Evolutionary conservation across 2,888 invertebrate species (phyloP).

Genomic region (Cataglyphis cursor): DNA sequence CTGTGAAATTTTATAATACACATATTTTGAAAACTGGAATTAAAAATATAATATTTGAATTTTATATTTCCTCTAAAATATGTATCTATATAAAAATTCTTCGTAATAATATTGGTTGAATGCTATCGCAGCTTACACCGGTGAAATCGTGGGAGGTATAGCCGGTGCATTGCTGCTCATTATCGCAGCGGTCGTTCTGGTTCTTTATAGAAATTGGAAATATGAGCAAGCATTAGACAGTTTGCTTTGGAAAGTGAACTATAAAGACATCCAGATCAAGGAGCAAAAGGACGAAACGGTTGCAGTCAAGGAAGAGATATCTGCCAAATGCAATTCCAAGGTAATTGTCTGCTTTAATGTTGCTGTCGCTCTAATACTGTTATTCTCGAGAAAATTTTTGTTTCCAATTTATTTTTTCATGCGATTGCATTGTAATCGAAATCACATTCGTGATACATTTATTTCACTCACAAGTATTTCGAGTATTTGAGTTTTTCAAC

Average conservation of each 20-base stretch:
- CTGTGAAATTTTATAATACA: background rate
- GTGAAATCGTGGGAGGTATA: constrained; percentile 94
- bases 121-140: constrained; percentile 91
- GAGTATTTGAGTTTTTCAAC: background rate
- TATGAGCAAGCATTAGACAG: constrained; percentile 98
- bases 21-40: background rate
- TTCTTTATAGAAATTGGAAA: constrained; percentile 96
- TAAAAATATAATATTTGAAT: background rate
- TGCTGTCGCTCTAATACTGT: background rate
- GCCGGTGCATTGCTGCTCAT: constrained; percentile 92
- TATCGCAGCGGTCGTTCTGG: constrained; percentile 91
- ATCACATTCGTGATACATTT: background rate
- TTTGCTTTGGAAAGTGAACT: constrained; percentile 97
- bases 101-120: background rate
- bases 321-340: constrained; percentile 77
- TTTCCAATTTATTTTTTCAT: background rate
- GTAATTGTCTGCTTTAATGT: constrained; percentile 62
- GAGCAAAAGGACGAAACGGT: constrained; percentile 88
- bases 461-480: background rate
- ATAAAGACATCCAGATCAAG: constrained; percentile 93
- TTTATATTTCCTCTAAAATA: background rate
- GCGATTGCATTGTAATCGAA: background rate
- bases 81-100: background rate
- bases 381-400: background rate
- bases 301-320: constrained; percentile 74